Evolutionary conservation across 2,113 vertebrate genomes (phyloP).

Genomic region (Macquaria ambigua): DNA sequence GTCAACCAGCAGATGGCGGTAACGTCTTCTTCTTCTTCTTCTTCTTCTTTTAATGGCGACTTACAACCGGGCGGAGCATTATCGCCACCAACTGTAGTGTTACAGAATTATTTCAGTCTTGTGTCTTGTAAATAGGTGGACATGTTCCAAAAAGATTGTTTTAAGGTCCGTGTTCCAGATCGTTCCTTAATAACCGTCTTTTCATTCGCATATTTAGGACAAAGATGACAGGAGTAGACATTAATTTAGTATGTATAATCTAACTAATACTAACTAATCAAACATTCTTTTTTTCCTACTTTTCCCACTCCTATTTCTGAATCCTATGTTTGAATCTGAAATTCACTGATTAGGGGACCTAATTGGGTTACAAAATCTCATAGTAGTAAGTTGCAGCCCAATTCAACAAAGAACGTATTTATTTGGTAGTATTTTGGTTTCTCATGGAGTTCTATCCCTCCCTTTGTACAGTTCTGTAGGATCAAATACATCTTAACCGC

Average conservation of each 20-base stretch:
- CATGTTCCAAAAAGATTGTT: too few species aligned
- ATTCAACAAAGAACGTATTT: not conserved
- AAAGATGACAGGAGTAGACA: too few species aligned
- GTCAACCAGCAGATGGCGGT: slow-evolving; percentile 19
- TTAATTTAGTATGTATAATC: too few species aligned
- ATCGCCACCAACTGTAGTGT: not conserved
- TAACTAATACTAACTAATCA: too few species aligned
- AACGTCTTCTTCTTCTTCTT: not conserved
- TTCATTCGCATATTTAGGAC: too few species aligned
- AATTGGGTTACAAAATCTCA: not conserved
- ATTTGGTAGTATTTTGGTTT: not conserved
- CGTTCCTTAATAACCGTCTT: too few species aligned
- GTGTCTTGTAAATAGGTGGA: too few species aligned
- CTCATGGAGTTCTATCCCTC: not conserved
- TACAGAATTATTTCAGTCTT: too few species aligned
- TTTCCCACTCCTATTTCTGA: not conserved
- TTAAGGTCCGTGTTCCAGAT: too few species aligned
- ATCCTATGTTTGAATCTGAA: not conserved
- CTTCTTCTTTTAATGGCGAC: not conserved
- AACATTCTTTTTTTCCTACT: too few species aligned
- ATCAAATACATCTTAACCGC: not conserved
- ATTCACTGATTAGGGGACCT: not conserved
- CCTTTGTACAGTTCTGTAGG: not conserved
- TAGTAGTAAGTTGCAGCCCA: too few species aligned
- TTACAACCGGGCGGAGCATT: too few species aligned